Conservation (phyloP, 1,140 invertebrate species). For the Drosophila santomea region DNA sequence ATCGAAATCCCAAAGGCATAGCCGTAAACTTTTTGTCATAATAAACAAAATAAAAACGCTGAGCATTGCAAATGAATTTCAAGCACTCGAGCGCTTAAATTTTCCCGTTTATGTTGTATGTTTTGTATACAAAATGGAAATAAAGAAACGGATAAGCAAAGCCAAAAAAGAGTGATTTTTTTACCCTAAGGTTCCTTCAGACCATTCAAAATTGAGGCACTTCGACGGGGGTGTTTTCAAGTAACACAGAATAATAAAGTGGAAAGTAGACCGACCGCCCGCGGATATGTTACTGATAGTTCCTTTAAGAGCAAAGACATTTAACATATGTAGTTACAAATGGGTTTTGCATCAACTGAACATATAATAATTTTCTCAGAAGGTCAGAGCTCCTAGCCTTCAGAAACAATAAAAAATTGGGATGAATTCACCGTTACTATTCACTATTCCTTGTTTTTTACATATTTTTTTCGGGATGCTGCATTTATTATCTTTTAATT, state of each 20-base stretch:
- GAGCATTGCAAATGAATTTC: slow-evolving; percentile 9
- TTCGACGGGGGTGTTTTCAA: neutral
- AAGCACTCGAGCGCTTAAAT: neutral
- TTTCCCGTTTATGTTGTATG: neutral
- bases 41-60: slow-evolving; percentile 13
- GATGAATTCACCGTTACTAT: no score
- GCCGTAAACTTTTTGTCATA: neutral
- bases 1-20: neutral
- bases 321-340: neutral
- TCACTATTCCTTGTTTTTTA: no score
- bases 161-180: neutral
- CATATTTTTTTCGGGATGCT: no score
- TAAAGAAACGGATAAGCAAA: neutral
- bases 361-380: no score
- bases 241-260: neutral
- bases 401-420: no score
- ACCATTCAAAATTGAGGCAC: neutral
- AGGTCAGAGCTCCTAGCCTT: no score
- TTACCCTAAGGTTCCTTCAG: neutral
- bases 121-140: neutral
- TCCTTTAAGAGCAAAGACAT: neutral
- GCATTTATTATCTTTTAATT: no score
- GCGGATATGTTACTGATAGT: neutral
- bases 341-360: neutral
- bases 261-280: neutral